Conservation (phyloP, 1,140 invertebrate species). For the Stegodyphus mimosarum region DNA sequence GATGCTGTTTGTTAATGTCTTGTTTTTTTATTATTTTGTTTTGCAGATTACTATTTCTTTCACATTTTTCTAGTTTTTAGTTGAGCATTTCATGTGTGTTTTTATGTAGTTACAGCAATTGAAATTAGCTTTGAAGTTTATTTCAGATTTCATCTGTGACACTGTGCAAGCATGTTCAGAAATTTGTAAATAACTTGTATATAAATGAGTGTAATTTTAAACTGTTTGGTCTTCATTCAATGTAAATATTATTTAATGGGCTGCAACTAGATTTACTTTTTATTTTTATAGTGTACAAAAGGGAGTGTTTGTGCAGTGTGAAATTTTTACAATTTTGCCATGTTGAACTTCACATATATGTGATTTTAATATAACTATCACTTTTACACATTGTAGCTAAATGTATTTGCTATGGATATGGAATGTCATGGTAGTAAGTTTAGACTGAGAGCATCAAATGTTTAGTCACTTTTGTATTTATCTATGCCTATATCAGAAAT, state of each 20-base stretch:
- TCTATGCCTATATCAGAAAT: too few relatives aligned
- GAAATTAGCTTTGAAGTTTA: background rate
- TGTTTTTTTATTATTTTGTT: conserved; percentile 24
- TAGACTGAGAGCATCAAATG: too few relatives aligned
- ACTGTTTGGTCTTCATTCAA: conserved; percentile 45
- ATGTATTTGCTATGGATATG: background rate
- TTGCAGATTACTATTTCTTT: conserved; percentile 12
- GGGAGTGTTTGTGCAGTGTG: conserved; percentile 27
- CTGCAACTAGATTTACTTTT: conserved; percentile 51
- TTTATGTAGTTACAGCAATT: background rate
- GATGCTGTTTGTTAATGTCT: conserved; percentile 49
- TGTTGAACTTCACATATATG: conserved; percentile 44
- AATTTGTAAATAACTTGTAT: conserved; percentile 47
- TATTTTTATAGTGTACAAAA: conserved; percentile 61
- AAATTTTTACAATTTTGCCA: conserved; percentile 59
- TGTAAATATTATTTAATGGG: conserved; percentile 57
- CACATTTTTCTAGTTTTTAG: background rate
- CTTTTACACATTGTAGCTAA: conserved; percentile 38
- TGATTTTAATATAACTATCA: conserved; percentile 52
- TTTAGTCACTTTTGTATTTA: too few relatives aligned
- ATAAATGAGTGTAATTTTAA: conserved; percentile 54
- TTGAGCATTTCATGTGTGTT: background rate
- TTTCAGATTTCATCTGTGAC: background rate
- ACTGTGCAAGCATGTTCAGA: conserved; percentile 46
- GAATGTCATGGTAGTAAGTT: background rate